Evolutionary conservation across 2,888 invertebrate genomes (phyloP).

Genomic region (Nomada hirtipes): DNA sequence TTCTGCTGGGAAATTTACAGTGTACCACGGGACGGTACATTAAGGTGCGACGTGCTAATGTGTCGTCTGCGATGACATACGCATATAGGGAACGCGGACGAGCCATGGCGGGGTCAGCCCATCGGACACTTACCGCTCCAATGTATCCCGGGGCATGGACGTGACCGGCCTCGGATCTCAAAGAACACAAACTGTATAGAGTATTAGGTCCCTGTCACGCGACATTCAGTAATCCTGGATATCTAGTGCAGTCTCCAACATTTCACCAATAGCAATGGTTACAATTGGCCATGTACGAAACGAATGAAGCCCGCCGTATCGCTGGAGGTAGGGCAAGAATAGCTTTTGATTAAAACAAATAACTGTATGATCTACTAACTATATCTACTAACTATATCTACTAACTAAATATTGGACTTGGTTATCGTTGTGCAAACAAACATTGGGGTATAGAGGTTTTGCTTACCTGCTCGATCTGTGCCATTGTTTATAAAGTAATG

Average conservation of each 20-base stretch:
- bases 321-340: no score
- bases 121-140: slow-evolving; percentile 45
- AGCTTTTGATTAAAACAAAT: no score
- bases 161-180: slow-evolving; percentile 37
- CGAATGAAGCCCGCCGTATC: no score
- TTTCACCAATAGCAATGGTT: not conserved
- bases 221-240: slow-evolving; percentile 7
- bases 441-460: no score
- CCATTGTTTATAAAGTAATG: no score
- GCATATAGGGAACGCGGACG: slow-evolving; percentile 30
- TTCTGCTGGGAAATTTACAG: slow-evolving; percentile 19
- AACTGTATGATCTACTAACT: no score
- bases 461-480: no score
- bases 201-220: slow-evolving; percentile 26
- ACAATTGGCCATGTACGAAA: not conserved
- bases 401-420: no score
- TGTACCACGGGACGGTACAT: slow-evolving; percentile 27
- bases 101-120: slow-evolving; percentile 22
- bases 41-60: slow-evolving; percentile 48
- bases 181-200: slow-evolving; percentile 14
- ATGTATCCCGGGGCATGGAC: slow-evolving; percentile 43
- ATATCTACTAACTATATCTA: no score
- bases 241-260: slow-evolving; percentile 10
- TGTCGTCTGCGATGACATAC: slow-evolving; percentile 36
- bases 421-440: no score